Evolutionary conservation across 2,888 invertebrate species (phyloP), one percentile per base, ranked within the genome.

Genomic region (Coecobrya sp.): DNA sequence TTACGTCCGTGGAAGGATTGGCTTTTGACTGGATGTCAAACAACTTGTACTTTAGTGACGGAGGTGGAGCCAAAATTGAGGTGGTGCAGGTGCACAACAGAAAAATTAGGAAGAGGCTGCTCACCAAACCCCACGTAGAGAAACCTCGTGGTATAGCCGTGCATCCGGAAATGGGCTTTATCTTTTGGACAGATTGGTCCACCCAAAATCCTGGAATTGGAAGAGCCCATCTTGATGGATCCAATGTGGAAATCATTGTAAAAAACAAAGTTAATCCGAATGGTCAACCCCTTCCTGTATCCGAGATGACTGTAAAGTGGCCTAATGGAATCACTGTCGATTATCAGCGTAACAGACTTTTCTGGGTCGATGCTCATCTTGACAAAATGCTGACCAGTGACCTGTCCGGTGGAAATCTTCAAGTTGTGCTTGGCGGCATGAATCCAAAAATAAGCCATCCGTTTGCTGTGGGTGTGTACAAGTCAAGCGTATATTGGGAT

Each of bases 161-260:
- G 0, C 98, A 98, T 96, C 98, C 98, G 0, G 96, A 96, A 95
- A 97, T 97, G 84, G 98, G 98, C 89, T 96, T 95, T 94, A 95
- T 97, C 95, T 98, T 98, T 95, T 98, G 98, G 98, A 98, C 98
- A 0, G 98, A 99, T 95, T 98, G 98, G 98, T 97, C 98, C 4
- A 96, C 97, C 2, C 96, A 96, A n/a, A 97, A 97, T 94, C 98
- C 98, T 0, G 97, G 97, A 0, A 97, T 99, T 8, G 97, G 97
- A 8, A 96, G 98, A 85, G 97, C 98, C 0, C 97, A 97, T 95
- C 96, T 98, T 93, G 98, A 98, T 95, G 98, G 98, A 0, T 96
- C 96, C 0, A 96, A 97, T 93, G 96, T 97, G 0, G 96, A 96
- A 94, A 96, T 96, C 93, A 95, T 98, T 89, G 97, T 98, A 95